Evolutionary conservation across 2,113 vertebrate genomes (phyloP).

Genomic region (Pangasianodon gigas): DNA sequence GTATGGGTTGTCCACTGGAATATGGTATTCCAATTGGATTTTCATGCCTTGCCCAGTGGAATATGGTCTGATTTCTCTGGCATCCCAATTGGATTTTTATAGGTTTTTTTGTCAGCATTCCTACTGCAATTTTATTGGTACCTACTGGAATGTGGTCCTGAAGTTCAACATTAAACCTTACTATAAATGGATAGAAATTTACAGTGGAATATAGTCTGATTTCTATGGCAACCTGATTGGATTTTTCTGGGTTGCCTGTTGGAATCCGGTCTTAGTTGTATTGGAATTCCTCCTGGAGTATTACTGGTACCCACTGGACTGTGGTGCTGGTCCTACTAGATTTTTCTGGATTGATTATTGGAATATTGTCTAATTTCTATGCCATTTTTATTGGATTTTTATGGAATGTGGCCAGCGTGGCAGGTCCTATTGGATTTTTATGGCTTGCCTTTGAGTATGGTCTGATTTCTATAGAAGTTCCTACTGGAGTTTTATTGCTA

Average conservation of each 20-base stretch:
- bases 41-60: neutral
- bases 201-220: neutral
- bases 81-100: neutral
- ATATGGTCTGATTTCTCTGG: neutral
- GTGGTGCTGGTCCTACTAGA: neutral
- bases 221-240: neutral
- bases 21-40: neutral
- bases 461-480: neutral
- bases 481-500: neutral
- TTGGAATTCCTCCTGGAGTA: neutral
- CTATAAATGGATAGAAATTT: neutral
- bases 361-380: neutral
- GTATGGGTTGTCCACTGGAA: neutral
- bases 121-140: neutral
- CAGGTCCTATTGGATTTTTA: neutral
- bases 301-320: neutral
- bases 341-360: neutral
- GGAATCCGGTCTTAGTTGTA: neutral
- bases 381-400: neutral
- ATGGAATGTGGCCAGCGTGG: neutral
- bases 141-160: neutral
- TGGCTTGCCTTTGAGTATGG: neutral
- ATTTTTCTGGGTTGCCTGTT: neutral
- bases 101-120: neutral
- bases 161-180: neutral